These are phyloP conservation scores for Acanthoscelides obtectus DNA, from an alignment of 2,888 invertebrate species.

Conservation along the genomic window DNA sequence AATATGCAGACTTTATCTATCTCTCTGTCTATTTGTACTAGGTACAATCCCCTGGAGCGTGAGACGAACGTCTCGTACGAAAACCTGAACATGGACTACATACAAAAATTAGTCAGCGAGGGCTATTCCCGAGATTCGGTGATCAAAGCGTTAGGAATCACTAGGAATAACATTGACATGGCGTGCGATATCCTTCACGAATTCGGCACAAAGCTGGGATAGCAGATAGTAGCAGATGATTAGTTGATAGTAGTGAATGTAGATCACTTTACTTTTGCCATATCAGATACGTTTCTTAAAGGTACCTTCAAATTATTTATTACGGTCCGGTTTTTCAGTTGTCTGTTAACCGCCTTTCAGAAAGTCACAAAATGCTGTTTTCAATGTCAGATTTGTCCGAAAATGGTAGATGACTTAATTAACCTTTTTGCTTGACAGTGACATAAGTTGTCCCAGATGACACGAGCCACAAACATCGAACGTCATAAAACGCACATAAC, in stretches of 20 bases:
- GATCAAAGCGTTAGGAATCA: slow-evolving; percentile 85
- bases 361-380: no score
- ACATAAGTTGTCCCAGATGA: no score
- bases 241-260: not conserved
- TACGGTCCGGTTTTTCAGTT: no score
- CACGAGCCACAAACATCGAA: no score
- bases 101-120: slow-evolving; percentile 80
- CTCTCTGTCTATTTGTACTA: not conserved
- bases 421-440: no score
- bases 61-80: slow-evolving; percentile 62
- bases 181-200: slow-evolving; percentile 66
- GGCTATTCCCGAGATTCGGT: slow-evolving; percentile 90
- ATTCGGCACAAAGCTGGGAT: slow-evolving; percentile 38
- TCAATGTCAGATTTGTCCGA: no score
- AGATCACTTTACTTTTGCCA: not conserved
- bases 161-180: slow-evolving; percentile 91
- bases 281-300: not conserved
- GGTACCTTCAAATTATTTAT: not conserved
- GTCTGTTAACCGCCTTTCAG: no score
- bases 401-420: no score
- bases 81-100: slow-evolving; percentile 87
- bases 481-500: no score
- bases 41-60: slow-evolving; percentile 41
- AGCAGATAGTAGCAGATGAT: slow-evolving; percentile 17
- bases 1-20: no score